Evolutionary conservation across 1,140 invertebrate species (phyloP), one percentile per base, ranked within the genome.

Genomic region (Cydia strobilella): DNA sequence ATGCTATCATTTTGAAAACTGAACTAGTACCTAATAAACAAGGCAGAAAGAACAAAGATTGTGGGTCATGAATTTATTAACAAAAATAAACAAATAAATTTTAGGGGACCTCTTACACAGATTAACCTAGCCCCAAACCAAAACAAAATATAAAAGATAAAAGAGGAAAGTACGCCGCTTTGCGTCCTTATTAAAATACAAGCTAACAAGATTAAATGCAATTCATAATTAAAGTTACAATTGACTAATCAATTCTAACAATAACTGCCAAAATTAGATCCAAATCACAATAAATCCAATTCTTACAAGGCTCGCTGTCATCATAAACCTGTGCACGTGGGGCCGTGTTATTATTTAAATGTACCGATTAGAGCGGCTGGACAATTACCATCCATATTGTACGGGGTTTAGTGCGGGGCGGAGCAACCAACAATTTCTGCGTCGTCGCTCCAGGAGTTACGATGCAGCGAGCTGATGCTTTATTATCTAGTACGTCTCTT

Each of bases 401-500:
- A 76, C 66, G 79, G 77, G 80, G 79, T 75, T 81, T 84, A 84
- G 83, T 86, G 82, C 83, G 80, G 76, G 74, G 79, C 79, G 71
- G 80, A 81, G 82, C 80, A 86, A 86, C 81, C 81, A 84, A 89
- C 86, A 90, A 90, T 90, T 90, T 90, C 80, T 81, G 84, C 83
- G 85, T 90, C 90, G 79, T 76, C 85, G 77, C 78, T 85, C 84
- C 86, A 88, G 54, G 88, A 91, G 84, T 90, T 90, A 90, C 86
- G 84, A 85, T 75, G 82, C 80, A 81, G 76, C 79, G 74, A 80
- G 73, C 80, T 87, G 89, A 90, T 88, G 87, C 83, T 90, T 92
- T 90, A 90, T 90, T 88, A 92, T 92, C 90, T 77, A 82, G 83
- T 83, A 81, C 86, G 90, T 89, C 86, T 90, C 90, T 90, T 90